phyloP scores from a whole-genome alignment of 53 echinoderm and acorn worm genomes.

The Stichopus horrens region DNA sequence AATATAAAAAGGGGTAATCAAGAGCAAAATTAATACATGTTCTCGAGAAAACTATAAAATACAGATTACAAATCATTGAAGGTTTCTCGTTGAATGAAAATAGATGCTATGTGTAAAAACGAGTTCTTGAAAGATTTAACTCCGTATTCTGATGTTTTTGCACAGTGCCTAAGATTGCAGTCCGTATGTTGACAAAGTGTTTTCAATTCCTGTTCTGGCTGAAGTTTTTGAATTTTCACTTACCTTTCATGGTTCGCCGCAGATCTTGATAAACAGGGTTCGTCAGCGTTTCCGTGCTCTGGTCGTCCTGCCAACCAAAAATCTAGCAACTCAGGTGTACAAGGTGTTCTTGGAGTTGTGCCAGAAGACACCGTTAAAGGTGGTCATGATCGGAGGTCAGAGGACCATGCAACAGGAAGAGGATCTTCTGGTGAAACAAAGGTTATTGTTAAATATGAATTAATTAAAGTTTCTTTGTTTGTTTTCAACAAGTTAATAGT shows the following conservation, averaged over 20 bases:
- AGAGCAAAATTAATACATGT: too few relatives aligned
- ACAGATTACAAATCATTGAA: too few relatives aligned
- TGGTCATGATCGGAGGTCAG: conserved; percentile 75
- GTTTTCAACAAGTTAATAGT: not conserved
- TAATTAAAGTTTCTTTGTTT: not conserved
- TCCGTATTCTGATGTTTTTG: too few relatives aligned
- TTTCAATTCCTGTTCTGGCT: too few relatives aligned
- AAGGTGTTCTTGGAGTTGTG: conserved; percentile 70
- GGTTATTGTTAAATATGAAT: conserved; percentile 45
- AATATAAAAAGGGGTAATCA: too few relatives aligned
- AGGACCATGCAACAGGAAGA: conserved; percentile 80
- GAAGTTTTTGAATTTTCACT: too few relatives aligned
- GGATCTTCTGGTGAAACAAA: conserved; percentile 62
- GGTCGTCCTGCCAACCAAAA: conserved; percentile 86
- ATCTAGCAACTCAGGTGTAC: conserved; percentile 86
- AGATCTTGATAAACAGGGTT: conserved; percentile 75
- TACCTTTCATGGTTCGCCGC: not conserved
- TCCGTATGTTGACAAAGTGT: too few relatives aligned
- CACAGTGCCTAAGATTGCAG: too few relatives aligned
- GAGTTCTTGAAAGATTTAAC: too few relatives aligned
- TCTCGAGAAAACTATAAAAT: too few relatives aligned
- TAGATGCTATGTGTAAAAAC: too few relatives aligned
- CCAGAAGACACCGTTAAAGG: conserved; percentile 61
- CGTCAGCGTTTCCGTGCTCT: conserved; percentile 74
- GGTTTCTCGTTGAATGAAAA: too few relatives aligned